Percentiles rank a stretch among this genome's conserved stretches.
Evolutionary conservation across 2,888 invertebrate genomes (phyloP).

Genomic region (Caenorhabditis doughertyi): DNA sequence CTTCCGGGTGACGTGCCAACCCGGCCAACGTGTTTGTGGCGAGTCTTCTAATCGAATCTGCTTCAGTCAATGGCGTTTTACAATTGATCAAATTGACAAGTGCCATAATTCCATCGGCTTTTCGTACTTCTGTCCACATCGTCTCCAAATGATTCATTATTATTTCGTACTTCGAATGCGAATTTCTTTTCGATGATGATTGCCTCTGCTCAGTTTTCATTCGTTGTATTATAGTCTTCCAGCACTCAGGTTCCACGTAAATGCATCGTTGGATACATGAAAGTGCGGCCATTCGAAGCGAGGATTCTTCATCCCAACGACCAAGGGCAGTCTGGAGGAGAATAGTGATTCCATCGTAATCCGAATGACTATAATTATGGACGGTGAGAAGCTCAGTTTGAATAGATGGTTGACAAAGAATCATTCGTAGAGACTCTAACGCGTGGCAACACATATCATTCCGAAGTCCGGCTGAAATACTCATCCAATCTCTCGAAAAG

Average conservation of each 20-base stretch:
- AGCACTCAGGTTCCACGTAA: slow-evolving; percentile 7
- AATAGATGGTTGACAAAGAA: slow-evolving; percentile 32
- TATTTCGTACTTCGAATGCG: slow-evolving; percentile 32
- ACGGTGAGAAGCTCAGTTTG: slow-evolving; percentile 23
- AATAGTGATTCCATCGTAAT: slow-evolving; percentile 16
- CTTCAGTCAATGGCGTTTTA: slow-evolving; percentile 96
- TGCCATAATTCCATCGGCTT: slow-evolving; percentile 97
- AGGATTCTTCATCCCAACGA: slow-evolving; percentile 6
- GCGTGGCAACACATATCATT: slow-evolving; percentile 31
- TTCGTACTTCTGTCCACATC: slow-evolving; percentile 95
- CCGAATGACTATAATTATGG: neutral
- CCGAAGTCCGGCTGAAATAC: slow-evolving; percentile 4
- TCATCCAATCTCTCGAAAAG: slow-evolving; percentile 52
- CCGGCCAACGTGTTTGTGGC: slow-evolving; percentile 94
- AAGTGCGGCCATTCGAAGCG: slow-evolving; percentile 19
- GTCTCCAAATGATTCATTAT: slow-evolving; percentile 91
- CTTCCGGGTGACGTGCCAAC: slow-evolving; percentile 92
- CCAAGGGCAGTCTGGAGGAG: slow-evolving; percentile 22
- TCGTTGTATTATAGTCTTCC: slow-evolving; percentile 14
- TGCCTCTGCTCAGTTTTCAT: slow-evolving; percentile 25
- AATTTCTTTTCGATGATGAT: neutral
- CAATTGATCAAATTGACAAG: slow-evolving; percentile 92
- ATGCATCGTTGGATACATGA: slow-evolving; percentile 30
- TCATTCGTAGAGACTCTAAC: slow-evolving; percentile 18
- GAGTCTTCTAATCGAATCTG: slow-evolving; percentile 93